Base-by-base conservation (phyloP, 2,888 invertebrate genomes). In the Andrena bicolor region DNA sequence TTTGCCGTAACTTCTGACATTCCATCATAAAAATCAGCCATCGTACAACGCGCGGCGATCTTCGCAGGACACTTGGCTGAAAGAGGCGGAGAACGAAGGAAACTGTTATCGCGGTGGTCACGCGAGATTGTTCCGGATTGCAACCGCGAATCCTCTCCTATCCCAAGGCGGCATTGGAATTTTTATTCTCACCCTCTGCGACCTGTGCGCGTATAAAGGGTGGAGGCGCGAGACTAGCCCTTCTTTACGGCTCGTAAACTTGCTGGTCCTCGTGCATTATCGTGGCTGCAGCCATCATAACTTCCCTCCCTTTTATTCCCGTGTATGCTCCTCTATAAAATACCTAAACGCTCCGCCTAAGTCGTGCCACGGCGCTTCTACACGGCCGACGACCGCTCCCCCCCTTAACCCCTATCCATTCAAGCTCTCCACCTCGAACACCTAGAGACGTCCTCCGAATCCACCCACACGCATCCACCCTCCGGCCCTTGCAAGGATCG, bases 261-360 rank as follows among this genome's bases (percentile, higher is more conserved):
- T 86, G 82, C 82, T 84, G 80, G 73, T 61, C 71, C 84, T 80
- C 80, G 82, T 82, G 88, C 89, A 86, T 90, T 90, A 88, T 86
- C 84, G 73, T 74, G 80, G 83, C 81, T 83, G 85, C 84, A 76
- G 76, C 85, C 77, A 84, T 90, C 89, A 90, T 91, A 91, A 90
- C 90, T 90, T 90, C 84, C 76, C 85, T 85, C 80, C 83, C 85
- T 83, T 91, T 90, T 91, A 91, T 90, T 90, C 87, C 79, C 76
- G 83, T 85, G 86, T 88, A 89, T 85, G 83, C 74, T 79, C 82
- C 80, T 66, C 87, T 88, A 89, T 91, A 89, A 90, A 90, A 85
- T 90, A 87, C 86, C 82, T 84, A 84, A 87, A 84, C 84, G 86
- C 56, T 63, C 69, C 66, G 73, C 58, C 88, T 84, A 87, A 86